Evolutionary conservation across 2,888 invertebrate species (phyloP).

Genomic region (Oscheius myriophilus): DNA sequence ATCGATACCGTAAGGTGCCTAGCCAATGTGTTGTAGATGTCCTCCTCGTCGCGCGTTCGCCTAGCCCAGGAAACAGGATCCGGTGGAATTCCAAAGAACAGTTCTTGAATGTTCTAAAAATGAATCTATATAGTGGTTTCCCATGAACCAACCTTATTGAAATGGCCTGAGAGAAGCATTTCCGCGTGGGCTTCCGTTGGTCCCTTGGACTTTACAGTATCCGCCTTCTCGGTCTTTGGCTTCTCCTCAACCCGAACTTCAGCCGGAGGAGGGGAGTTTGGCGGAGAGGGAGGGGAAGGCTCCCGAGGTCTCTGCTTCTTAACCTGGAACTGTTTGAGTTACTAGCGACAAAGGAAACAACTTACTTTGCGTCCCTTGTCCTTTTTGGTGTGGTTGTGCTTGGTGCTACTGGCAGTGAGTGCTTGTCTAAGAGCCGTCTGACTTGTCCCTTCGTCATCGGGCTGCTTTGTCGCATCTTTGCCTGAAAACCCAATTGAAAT

Average conservation of each 20-base stretch:
- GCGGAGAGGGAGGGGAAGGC: constrained; percentile 6
- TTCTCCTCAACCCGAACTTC: constrained; percentile 21
- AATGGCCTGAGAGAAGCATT: not conserved
- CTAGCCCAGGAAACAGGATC: constrained; percentile 7
- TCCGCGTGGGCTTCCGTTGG: no score
- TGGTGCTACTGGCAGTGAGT: constrained; percentile 25
- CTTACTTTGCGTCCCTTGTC: not conserved
- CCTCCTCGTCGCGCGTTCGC: constrained; percentile 9
- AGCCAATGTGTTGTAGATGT: constrained; percentile 9
- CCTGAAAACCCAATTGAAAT: not conserved
- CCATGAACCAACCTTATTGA: not conserved
- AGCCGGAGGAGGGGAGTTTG: constrained; percentile 11
- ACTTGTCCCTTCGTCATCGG: constrained; percentile 31
- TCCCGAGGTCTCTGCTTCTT: not conserved
- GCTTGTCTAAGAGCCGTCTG: constrained; percentile 38
- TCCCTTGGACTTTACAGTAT: not conserved
- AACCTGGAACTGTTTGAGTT: not conserved
- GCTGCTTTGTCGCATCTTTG: constrained; percentile 3
- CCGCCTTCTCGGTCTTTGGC: constrained; percentile 21
- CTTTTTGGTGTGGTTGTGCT: constrained; percentile 15
- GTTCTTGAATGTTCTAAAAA: not conserved
- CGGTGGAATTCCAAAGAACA: no score
- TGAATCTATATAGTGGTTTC: no score
- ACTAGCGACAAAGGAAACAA: constrained; percentile 10
- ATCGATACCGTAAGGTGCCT: no score